Conservation (phyloP, 2,888 invertebrate species). For the Liposcelis brunnea region DNA sequence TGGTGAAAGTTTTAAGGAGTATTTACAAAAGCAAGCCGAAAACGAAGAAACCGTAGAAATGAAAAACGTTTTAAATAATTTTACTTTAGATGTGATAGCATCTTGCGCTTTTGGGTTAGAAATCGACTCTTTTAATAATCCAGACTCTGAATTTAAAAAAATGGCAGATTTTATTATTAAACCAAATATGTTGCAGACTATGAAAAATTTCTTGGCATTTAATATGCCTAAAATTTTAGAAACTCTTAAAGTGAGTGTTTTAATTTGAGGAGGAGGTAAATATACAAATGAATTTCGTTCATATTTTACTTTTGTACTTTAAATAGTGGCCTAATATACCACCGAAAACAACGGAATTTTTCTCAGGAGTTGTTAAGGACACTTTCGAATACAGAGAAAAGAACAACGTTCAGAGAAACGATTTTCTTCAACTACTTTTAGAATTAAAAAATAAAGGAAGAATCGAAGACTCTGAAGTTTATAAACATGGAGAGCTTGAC, state of each 20-base stretch:
- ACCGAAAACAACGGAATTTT: constrained; percentile 18
- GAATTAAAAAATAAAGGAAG: constrained; percentile 26
- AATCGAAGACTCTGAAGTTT: not conserved
- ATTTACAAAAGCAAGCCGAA: constrained; percentile 14
- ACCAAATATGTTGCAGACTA: not conserved
- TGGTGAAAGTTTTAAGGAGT: constrained; percentile 18
- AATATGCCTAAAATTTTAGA: not conserved
- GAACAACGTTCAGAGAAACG: constrained; percentile 29
- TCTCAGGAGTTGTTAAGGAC: constrained; percentile 25
- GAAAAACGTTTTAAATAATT: constrained; percentile 18
- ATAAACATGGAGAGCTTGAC: not conserved
- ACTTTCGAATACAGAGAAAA: constrained; percentile 28
- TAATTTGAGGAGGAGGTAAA: not conserved
- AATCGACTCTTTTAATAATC: constrained; percentile 15
- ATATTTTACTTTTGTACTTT: too few relatives aligned
- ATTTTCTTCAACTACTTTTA: constrained; percentile 36
- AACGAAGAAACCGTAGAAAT: constrained; percentile 17
- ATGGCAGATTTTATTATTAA: not conserved
- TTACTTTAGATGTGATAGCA: constrained; percentile 20
- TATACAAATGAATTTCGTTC: too few relatives aligned
- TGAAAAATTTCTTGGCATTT: not conserved
- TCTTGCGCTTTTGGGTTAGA: constrained; percentile 19
- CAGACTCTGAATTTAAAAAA: constrained; percentile 14
- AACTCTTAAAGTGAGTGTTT: constrained; percentile 11
- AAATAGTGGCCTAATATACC: not conserved